phyloP scores from a whole-genome alignment of 2,113 vertebrate species.

The Pseudorasbora parva region DNA sequence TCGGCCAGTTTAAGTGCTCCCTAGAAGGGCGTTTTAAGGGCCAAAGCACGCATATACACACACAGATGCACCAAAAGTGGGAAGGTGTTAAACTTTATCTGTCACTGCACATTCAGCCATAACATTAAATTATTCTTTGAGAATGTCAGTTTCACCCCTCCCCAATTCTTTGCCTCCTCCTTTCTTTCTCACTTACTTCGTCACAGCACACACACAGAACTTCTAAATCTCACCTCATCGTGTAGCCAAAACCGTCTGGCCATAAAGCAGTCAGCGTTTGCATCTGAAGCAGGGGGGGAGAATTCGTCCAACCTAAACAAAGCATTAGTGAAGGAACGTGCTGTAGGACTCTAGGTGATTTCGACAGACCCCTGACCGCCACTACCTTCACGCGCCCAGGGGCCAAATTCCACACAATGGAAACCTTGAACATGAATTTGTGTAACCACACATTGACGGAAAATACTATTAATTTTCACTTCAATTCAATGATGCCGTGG shows the following conservation, averaged over 20 bases:
- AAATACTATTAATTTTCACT: conserved; percentile 37
- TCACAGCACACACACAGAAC: conserved; percentile 8
- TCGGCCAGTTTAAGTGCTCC: conserved; percentile 73
- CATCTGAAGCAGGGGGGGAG: conserved; percentile 34
- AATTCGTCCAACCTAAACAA: conserved; percentile 55
- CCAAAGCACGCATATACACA: conserved; percentile 41
- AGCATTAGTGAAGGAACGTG: conserved; percentile 51
- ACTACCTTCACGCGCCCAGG: conserved; percentile 26
- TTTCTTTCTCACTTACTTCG: conserved; percentile 22
- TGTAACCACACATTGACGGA: conserved; percentile 40
- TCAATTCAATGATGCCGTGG: conserved; percentile 45
- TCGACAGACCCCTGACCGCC: conserved; percentile 17
- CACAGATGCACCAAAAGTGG: conserved; percentile 24
- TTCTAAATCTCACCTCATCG: conserved; percentile 41
- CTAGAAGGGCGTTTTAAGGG: conserved; percentile 70
- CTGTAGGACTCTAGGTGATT: conserved; percentile 37
- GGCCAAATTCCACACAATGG: conserved; percentile 15
- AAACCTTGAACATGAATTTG: conserved; percentile 23
- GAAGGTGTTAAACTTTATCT: conserved; percentile 67
- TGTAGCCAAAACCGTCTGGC: conserved; percentile 34
- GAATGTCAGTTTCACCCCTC: conserved; percentile 67
- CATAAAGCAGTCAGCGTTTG: conserved; percentile 50
- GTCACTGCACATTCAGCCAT: conserved; percentile 70
- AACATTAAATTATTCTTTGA: conserved; percentile 75
- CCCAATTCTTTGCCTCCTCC: conserved; percentile 1